A percentile compares a stretch with the other conserved stretches of the same genome.
phyloP scores from a whole-genome alignment of 2,888 invertebrate genomes.

The Cephus pygmeus region DNA sequence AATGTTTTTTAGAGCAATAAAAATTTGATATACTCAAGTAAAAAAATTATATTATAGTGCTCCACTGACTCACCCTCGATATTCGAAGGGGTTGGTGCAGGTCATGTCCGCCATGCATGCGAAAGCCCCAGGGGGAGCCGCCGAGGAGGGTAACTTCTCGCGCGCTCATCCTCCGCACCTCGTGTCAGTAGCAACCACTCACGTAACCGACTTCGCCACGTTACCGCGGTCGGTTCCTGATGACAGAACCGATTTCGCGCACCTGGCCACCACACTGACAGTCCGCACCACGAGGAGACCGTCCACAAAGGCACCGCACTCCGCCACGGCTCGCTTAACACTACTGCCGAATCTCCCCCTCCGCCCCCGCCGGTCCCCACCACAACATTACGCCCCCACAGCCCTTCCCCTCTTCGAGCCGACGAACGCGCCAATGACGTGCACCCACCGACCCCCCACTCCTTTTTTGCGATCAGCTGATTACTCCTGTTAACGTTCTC shows the following conservation, averaged over 20 bases:
- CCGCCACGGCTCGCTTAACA: slow-evolving; percentile 58
- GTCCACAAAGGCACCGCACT: slow-evolving; percentile 42
- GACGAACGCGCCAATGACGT: slow-evolving; percentile 20
- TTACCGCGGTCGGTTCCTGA: slow-evolving; percentile 17
- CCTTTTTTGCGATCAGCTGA: slow-evolving; percentile 7
- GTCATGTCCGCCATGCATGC: slow-evolving; percentile 87
- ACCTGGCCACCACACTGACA: slow-evolving; percentile 2
- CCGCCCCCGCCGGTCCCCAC: slow-evolving; percentile 35
- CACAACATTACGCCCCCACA: slow-evolving; percentile 6
- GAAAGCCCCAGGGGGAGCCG: slow-evolving; percentile 90
- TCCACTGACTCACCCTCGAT: slow-evolving; percentile 75
- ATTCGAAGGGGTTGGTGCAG: slow-evolving; percentile 82
- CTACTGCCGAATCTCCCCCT: slow-evolving; percentile 54
- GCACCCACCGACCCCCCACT: slow-evolving; percentile 26
- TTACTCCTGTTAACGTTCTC: neutral
- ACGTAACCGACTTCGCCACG: slow-evolving; percentile 9
- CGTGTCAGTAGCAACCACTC: neutral
- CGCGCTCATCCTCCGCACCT: slow-evolving; percentile 52
- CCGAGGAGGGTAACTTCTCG: slow-evolving; percentile 82
- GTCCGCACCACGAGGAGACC: slow-evolving; percentile 6
- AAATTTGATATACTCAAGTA: too few species aligned
- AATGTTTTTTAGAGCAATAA: too few species aligned
- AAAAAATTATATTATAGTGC: too few species aligned
- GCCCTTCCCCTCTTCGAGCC: slow-evolving; percentile 31
- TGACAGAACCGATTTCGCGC: slow-evolving; percentile 11